Percentiles rank a stretch among this genome's conserved stretches.
phyloP scores from a whole-genome alignment of 2,113 vertebrate species.

The Oreochromis tanganicae region DNA sequence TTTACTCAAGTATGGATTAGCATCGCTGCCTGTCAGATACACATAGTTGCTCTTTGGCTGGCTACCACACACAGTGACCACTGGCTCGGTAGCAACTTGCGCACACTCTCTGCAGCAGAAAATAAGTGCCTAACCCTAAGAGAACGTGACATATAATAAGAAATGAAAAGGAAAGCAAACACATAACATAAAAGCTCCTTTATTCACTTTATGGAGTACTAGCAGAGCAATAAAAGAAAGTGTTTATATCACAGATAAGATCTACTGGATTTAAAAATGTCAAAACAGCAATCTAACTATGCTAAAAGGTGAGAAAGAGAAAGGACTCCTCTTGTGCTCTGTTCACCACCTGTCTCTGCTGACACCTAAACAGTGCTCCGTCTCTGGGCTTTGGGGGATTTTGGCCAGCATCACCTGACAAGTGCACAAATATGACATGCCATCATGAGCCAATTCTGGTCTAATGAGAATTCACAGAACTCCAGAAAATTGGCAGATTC shows the following conservation, averaged over 20 bases:
- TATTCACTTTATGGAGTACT: not conserved
- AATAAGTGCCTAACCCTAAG: not conserved
- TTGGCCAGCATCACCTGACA: not conserved
- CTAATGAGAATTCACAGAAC: not conserved
- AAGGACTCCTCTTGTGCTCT: not conserved
- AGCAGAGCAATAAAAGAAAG: not conserved
- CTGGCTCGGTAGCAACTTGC: not conserved
- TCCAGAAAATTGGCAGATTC: not conserved
- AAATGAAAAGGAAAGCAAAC: constrained; percentile 24
- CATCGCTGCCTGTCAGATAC: constrained; percentile 31
- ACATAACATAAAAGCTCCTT: not conserved
- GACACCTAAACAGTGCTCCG: not conserved
- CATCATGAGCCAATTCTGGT: not conserved
- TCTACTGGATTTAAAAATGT: not conserved
- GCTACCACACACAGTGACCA: constrained; percentile 36
- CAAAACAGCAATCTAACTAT: not conserved
- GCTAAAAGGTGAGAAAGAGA: not conserved
- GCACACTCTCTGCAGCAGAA: not conserved
- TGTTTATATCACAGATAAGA: constrained; percentile 1
- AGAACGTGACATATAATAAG: not conserved
- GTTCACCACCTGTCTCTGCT: not conserved
- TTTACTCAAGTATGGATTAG: constrained; percentile 42
- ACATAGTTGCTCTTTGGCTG: constrained; percentile 20
- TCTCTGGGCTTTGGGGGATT: not conserved
- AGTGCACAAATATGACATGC: not conserved